Base-by-base conservation (phyloP, 2,113 vertebrate species). In the Lepisosteus osseus region DNA sequence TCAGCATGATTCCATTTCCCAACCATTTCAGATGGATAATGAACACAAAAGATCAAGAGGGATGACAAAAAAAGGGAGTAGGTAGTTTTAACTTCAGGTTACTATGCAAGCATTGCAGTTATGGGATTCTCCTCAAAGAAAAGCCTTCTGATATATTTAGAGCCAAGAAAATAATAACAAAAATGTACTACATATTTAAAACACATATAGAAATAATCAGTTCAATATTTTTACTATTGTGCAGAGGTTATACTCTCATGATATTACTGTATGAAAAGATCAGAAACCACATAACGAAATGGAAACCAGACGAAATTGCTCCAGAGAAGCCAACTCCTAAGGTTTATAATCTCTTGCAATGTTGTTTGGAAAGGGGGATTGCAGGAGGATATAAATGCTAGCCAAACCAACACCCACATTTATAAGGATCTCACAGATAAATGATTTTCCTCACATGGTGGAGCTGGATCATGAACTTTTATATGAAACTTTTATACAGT, bases 341-440 rank as follows among this genome's bases (percentile, higher is more conserved):
- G 42, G 72, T 73, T 77, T 67, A 61, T 54, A 70, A 67, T 72
- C 51, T 68, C 42, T 57, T 54, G 6, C 72, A 67, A 77, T 75
- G 67, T 55, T 72, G 64, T 70, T 8, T 77, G 75, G 62, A 71
- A 70, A 63, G 55, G 40, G 67, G 7, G 6, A 12, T 40, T 3
- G 47, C 47, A 51, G 5, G 5, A 9, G 9, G 9, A 6, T 51
- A 51, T 51, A 51, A 14, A 54, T 59, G 12, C 61, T 54, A 45
- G 63, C 64, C 73, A 77, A 45, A 67, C 65, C 72, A 70, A 75
- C 65, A 73, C 76, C 73, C 71, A 68, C 42, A 29, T 29, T 41
- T 42, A 57, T 67, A 71, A 54, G 14, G 41, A 73, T 44, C 54
- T 65, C 68, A 62, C 41, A 11, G 59, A 54, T 70, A 42, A 69